phyloP scores from a whole-genome alignment of 2,113 vertebrate species.

The Rhagologus leucostigma region DNA sequence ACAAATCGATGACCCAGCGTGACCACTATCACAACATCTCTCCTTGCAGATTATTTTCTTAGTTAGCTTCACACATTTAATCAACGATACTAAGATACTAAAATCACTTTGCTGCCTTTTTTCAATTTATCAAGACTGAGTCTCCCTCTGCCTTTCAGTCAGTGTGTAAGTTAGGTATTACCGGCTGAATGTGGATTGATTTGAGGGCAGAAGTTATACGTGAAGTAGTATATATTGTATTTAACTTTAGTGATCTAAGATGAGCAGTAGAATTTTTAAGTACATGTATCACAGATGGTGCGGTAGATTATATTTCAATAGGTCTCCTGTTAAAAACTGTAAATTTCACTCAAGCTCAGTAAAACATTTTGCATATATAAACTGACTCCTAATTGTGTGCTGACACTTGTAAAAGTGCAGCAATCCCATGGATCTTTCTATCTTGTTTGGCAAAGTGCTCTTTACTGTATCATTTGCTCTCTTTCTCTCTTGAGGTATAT shows the following conservation, averaged over 20 bases:
- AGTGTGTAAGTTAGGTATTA: not conserved
- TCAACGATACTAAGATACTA: not conserved
- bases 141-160: not conserved
- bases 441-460: constrained; percentile 23
- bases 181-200: not conserved
- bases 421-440: not conserved
- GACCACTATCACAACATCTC: constrained; percentile 24
- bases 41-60: constrained; percentile 30
- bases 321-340: not conserved
- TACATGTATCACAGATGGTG: not conserved
- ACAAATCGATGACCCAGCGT: constrained; percentile 46
- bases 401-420: not conserved
- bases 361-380: not conserved
- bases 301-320: not conserved
- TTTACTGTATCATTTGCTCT: not conserved
- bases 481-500: not conserved
- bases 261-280: not conserved
- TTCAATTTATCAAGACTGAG: not conserved
- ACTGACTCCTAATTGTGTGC: not conserved
- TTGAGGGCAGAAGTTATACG: not conserved
- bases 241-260: not conserved
- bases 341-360: not conserved
- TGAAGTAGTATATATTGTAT: not conserved
- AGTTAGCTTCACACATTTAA: constrained; percentile 53
- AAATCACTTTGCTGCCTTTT: not conserved